A percentile compares a stretch with the other conserved stretches of the same genome.
Evolutionary conservation across 2,797 vertebrate species (phyloP).

Genomic region (Phrynocephalus forsythii): DNA sequence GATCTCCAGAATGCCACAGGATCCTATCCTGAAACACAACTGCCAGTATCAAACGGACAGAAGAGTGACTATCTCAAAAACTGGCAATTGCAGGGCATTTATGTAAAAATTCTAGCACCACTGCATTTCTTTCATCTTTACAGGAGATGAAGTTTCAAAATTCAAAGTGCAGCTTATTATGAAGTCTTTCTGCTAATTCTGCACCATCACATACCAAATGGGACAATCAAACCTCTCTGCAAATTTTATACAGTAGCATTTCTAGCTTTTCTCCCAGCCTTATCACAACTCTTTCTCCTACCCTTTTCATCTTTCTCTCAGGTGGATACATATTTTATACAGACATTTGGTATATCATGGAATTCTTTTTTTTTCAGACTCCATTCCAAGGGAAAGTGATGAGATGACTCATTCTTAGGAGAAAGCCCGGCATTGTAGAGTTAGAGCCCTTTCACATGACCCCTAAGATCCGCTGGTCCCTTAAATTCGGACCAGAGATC

Average conservation of each 20-base stretch:
- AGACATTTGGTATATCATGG: neutral
- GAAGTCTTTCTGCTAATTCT: neutral
- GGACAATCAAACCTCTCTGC: neutral
- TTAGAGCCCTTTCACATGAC: too few relatives aligned
- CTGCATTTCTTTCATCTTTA: neutral
- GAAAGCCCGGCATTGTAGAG: neutral
- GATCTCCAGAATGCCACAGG: neutral
- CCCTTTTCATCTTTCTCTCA: neutral
- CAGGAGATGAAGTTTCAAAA: neutral
- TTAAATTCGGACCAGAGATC: too few relatives aligned
- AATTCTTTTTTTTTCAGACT: neutral
- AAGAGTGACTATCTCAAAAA: neutral
- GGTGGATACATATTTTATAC: neutral
- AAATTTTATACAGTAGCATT: neutral
- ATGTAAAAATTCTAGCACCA: neutral
- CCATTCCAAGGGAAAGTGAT: accelerated
- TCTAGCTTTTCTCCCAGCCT: neutral
- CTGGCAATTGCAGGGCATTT: neutral
- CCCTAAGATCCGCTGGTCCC: too few relatives aligned
- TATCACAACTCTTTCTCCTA: neutral
- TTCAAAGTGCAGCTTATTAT: neutral
- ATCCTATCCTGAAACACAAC: neutral
- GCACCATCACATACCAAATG: neutral
- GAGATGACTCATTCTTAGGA: neutral
- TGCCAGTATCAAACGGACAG: neutral